Evolutionary conservation across 37 sponge, comb jelly and placozoan genomes (phyloP).

Genomic region (Spongia lamella): DNA sequence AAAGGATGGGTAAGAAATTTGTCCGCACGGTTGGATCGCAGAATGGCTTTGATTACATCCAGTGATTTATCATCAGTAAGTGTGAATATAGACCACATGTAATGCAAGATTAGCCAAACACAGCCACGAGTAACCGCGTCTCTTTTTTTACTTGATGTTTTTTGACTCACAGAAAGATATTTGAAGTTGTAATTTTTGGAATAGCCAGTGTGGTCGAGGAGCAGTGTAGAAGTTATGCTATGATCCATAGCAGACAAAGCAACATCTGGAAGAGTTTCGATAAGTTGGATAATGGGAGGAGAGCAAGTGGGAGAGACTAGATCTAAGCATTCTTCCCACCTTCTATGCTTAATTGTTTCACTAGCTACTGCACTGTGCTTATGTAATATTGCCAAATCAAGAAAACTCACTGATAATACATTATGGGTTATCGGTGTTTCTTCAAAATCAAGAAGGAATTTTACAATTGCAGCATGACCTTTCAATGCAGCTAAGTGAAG

Average conservation of each 20-base stretch:
- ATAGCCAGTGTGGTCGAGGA: constrained; percentile 35
- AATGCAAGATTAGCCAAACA: no score
- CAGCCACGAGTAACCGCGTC: no score
- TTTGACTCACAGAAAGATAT: constrained; percentile 44
- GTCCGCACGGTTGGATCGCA: constrained; percentile 50
- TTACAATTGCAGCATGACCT: constrained; percentile 54
- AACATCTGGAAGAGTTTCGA: constrained; percentile 67
- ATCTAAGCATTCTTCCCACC: constrained; percentile 78
- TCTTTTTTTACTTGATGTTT: no score
- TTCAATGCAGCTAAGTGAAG: constrained; percentile 72
- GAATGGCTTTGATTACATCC: constrained; percentile 50
- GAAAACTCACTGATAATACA: constrained; percentile 51
- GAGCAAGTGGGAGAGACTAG: constrained; percentile 44
- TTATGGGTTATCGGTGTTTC: constrained; percentile 59
- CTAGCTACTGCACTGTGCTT: background rate
- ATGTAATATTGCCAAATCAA: constrained; percentile 64
- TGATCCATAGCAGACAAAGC: constrained; percentile 77
- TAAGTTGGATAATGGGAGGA: constrained; percentile 61
- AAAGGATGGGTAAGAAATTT: constrained; percentile 68
- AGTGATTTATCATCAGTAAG: constrained; percentile 9
- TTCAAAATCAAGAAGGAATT: constrained; percentile 48
- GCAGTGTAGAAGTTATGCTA: constrained; percentile 21
- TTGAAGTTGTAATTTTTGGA: constrained; percentile 81
- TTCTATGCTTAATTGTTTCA: constrained; percentile 18
- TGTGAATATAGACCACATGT: no score